Percentiles rank a stretch among this genome's conserved stretches.
Evolutionary conservation across 2,888 invertebrate species (phyloP).

Genomic region (Drosophila setosimentum): DNA sequence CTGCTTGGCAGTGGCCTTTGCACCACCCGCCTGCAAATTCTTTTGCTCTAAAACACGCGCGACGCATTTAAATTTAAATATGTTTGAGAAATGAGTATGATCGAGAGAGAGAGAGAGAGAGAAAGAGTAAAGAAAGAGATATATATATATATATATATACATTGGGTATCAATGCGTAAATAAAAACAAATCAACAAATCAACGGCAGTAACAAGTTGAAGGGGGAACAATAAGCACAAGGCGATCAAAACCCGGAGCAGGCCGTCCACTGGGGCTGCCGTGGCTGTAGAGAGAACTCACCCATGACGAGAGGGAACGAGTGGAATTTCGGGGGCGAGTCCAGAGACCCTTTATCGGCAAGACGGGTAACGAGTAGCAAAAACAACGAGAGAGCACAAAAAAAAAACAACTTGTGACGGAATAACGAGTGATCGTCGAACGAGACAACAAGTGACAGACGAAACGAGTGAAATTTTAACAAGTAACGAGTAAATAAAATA

Average conservation of each 20-base stretch:
- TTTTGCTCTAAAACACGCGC: slow-evolving; percentile 71
- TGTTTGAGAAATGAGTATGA: slow-evolving; percentile 34
- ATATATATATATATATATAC: slow-evolving; percentile 3
- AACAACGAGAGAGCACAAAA: slow-evolving; percentile 3
- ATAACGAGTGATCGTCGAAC: slow-evolving; percentile 11
- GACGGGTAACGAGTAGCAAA: slow-evolving; percentile 18
- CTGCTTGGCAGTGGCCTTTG: slow-evolving; percentile 78
- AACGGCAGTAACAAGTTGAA: slow-evolving; percentile 2
- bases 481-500: slow-evolving; percentile 4
- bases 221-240: slow-evolving; percentile 3
- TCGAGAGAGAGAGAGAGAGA: slow-evolving; percentile 5
- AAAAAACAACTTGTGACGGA: slow-evolving; percentile 5
- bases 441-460: slow-evolving; percentile 3
- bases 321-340: slow-evolving; percentile 15
- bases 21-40: slow-evolving; percentile 85
- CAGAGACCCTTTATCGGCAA: background rate
- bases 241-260: slow-evolving; percentile 2
- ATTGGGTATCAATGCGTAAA: background rate
- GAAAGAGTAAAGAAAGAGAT: slow-evolving; percentile 8
- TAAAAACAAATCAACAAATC: slow-evolving; percentile 14
- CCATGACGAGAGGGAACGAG: slow-evolving; percentile 9
- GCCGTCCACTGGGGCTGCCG: slow-evolving; percentile 1
- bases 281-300: slow-evolving; percentile 1
- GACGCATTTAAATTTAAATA: slow-evolving; percentile 16
- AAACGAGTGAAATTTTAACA: background rate